Evolutionary conservation across 2,113 vertebrate genomes (phyloP), one percentile per base, ranked within the genome.

Genomic region (Delphinapterus leucas): DNA sequence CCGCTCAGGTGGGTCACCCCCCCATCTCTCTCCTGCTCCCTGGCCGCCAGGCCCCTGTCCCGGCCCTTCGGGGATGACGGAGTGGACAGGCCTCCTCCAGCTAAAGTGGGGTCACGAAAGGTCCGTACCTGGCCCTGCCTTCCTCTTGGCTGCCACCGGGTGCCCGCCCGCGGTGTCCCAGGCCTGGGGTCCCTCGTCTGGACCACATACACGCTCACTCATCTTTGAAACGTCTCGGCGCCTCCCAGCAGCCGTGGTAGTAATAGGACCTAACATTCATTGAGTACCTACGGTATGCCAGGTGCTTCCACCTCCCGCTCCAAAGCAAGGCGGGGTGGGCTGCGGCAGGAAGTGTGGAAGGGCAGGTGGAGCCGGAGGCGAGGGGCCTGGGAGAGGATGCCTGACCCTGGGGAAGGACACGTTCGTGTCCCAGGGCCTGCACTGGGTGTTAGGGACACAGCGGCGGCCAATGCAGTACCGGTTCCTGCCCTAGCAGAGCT

Each of bases 261-360:
- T 38, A 14, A 18, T 5, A 63, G 15, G 15, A 15, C 3, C 1
- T 20, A 61, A 25, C 73, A 2, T 63, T 86, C 12, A 38, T 36
- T 25, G 60, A 91, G 8, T 25, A 6, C 76, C 71, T 74, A 7
- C 25, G 12, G 28, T 23, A 26, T 28, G 23, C 38, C 74, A 3
- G 41, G 13, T 44, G 21, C 81, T 3, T 36, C 17, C 1, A 0
- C 6, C 14, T 10, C 20, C 3, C 41, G 0, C 11, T 28, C 0
- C 4, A 15, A 36, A 38, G 58, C 26, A 61, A 65, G 89, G 94
- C 49, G 0, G 23, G 13, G 21, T 12, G 38, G 77, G 47, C 49
- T 3, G 2, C 26, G 6, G 25, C 55, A 6, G 28, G 23, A 47
- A 70, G 44, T 9, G 3, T 10, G 25, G 28, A 11, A 60, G 25